Percentiles rank a stretch among this genome's conserved stretches.
phyloP scores from a whole-genome alignment of 2,888 invertebrate genomes.

The Standfussiana lucernea region DNA sequence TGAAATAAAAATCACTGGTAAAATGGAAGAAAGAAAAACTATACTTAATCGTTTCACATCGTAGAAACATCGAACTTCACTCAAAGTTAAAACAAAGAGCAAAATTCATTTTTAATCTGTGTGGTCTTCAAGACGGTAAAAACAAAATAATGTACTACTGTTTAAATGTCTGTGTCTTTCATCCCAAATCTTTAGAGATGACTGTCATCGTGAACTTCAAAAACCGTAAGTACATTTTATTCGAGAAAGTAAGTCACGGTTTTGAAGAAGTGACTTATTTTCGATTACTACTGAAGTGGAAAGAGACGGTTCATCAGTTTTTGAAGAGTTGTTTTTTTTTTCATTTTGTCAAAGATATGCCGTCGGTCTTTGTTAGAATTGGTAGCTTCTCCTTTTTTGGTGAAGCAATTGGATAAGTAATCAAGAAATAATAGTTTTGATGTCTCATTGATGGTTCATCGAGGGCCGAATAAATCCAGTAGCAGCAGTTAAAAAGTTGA shows the following conservation, averaged over 20 bases:
- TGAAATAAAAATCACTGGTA: background rate
- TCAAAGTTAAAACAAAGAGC: slow-evolving; percentile 62
- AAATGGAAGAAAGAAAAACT: background rate
- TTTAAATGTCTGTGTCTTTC: slow-evolving; percentile 10
- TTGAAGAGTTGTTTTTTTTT: slow-evolving; percentile 32
- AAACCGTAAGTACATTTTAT: slow-evolving; percentile 61
- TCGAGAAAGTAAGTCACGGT: slow-evolving; percentile 82
- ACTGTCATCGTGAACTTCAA: slow-evolving; percentile 28
- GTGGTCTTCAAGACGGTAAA: slow-evolving; percentile 50
- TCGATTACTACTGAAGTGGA: slow-evolving; percentile 79
- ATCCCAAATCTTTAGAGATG: slow-evolving; percentile 21
- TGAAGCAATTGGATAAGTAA: slow-evolving; percentile 61
- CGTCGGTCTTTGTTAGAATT: slow-evolving; percentile 54
- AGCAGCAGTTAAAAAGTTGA: slow-evolving; percentile 27
- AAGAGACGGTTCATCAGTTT: slow-evolving; percentile 81
- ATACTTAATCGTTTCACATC: background rate
- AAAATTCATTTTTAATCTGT: slow-evolving; percentile 72
- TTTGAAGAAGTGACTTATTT: slow-evolving; percentile 71
- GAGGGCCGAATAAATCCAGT: slow-evolving; percentile 42
- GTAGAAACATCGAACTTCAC: slow-evolving; percentile 32
- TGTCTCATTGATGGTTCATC: slow-evolving; percentile 61
- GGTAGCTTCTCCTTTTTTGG: slow-evolving; percentile 47
- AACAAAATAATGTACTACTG: slow-evolving; percentile 33
- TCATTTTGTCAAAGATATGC: slow-evolving; percentile 54
- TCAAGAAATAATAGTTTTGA: slow-evolving; percentile 61